Evolutionary conservation across 1,140 invertebrate genomes (phyloP).

Genomic region (Caenorhabditis remanei): DNA sequence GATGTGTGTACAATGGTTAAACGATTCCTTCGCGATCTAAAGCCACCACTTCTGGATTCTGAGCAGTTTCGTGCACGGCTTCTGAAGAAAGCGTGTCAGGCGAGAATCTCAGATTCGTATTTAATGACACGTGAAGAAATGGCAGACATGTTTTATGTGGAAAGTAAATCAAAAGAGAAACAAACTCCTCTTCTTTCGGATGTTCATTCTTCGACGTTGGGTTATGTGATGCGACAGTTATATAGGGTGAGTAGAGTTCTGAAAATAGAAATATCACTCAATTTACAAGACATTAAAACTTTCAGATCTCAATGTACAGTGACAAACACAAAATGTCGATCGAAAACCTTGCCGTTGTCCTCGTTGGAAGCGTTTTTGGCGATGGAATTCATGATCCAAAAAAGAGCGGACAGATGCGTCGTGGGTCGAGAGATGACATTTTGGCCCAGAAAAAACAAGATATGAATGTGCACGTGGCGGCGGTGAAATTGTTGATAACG

Average conservation of each 20-base stretch:
- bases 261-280: background rate
- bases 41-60: slow-evolving; percentile 49
- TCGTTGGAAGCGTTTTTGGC: slow-evolving; percentile 26
- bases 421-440: slow-evolving; percentile 11
- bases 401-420: background rate
- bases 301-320: background rate
- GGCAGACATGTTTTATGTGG: slow-evolving; percentile 18
- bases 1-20: slow-evolving; percentile 60
- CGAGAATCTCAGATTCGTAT: slow-evolving; percentile 22
- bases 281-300: no score
- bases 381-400: background rate
- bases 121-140: slow-evolving; percentile 38
- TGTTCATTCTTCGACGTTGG: slow-evolving; percentile 16
- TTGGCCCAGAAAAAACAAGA: slow-evolving; percentile 39
- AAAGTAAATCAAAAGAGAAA: background rate
- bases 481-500: slow-evolving; percentile 42
- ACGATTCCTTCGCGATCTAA: slow-evolving; percentile 50
- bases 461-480: slow-evolving; percentile 9
- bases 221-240: slow-evolving; percentile 33
- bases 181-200: background rate
- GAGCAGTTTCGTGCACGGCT: slow-evolving; percentile 24
- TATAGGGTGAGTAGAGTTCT: background rate
- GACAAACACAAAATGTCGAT: slow-evolving; percentile 16
- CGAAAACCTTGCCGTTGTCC: background rate
- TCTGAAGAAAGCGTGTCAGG: slow-evolving; percentile 31